phyloP scores from a whole-genome alignment of 37 sponge, comb jelly and placozoan genomes.

The Crambe crambe region DNA sequence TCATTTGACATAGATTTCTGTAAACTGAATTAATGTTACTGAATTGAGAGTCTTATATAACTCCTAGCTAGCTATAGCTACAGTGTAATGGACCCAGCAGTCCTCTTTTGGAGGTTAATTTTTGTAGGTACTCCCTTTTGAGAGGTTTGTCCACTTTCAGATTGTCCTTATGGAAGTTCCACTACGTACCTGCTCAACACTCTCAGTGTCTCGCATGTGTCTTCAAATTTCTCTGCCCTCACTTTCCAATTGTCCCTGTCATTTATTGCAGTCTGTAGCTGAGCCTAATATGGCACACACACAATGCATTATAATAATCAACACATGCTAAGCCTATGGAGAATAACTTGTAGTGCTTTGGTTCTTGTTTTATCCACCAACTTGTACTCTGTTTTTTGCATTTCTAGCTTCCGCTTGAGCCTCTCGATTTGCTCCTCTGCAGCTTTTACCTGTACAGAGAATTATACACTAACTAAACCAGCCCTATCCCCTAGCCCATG shows the following conservation, averaged over 20 bases:
- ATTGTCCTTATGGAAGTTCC: no score
- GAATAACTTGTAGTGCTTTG: constrained; percentile 52
- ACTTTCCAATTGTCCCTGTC: constrained; percentile 45
- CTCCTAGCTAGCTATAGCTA: no score
- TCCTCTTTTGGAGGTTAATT: no score
- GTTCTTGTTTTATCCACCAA: constrained; percentile 62
- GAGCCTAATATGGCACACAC: constrained; percentile 9
- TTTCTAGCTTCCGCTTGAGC: constrained; percentile 34
- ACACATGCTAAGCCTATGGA: background rate
- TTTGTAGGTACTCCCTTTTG: no score
- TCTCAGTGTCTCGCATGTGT: constrained; percentile 48
- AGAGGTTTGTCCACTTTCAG: no score
- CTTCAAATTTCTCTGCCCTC: constrained; percentile 53
- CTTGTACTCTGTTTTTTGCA: constrained; percentile 52
- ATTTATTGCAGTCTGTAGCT: constrained; percentile 29
- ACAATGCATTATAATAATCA: background rate
- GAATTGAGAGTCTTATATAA: no score
- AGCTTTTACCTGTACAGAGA: constrained; percentile 3
- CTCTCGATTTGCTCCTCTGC: constrained; percentile 9
- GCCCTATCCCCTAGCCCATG: no score
- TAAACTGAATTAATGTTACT: no score
- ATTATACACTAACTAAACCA: background rate
- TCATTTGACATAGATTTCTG: constrained; percentile 54
- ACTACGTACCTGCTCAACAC: constrained; percentile 44
- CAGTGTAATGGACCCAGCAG: no score